Evolutionary conservation across 2,888 invertebrate genomes (phyloP), one percentile per base, ranked within the genome.

Genomic region (Plebejus anna): DNA sequence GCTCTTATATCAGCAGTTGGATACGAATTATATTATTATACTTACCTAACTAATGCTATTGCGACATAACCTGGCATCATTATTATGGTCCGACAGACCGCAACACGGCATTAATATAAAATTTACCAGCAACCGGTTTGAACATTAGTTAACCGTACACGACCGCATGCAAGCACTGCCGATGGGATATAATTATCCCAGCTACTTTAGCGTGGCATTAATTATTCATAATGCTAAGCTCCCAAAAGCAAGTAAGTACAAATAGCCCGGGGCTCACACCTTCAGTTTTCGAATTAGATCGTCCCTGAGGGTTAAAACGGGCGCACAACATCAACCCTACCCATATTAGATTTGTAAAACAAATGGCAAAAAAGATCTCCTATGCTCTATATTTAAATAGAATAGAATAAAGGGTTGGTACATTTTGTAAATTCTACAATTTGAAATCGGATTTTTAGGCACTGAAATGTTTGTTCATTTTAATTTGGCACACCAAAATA

Each of bases 201-300:
- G 78, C 79, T 78, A 80, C 77, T 80, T 79, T 79, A 78, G 75
- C 76, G 71, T 47, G 51, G 36, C 80, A 83, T 84, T 82, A 82
- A 83, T 84, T 85, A 85, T 85, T 85, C 84, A 84, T 84, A 83
- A 81, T 81, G 83, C 82, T 81, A 82, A 82, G 82, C 81, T 79
- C 82, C 81, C 81, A 79, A 81, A 79, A 81, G 81, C 83, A 84
- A 83, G 82, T 83, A 84, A 82, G 81, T 82, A 82, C 83, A 83
- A 84, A 84, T 84, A 82, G 82, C 80, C 80, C 28, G 66, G 79
- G 81, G 82, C 79, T 73, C 11, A 71, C 70, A 73, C 51, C 51
- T 73, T 76, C 59, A 77, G 77, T 76, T 76, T 78, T 77, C 70
- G 78, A 78, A 80, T 80, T 79, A 78, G 80, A 78, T 78, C 77